Evolutionary conservation across 2,113 vertebrate genomes (phyloP).

Genomic region (Leucosticte australis): DNA sequence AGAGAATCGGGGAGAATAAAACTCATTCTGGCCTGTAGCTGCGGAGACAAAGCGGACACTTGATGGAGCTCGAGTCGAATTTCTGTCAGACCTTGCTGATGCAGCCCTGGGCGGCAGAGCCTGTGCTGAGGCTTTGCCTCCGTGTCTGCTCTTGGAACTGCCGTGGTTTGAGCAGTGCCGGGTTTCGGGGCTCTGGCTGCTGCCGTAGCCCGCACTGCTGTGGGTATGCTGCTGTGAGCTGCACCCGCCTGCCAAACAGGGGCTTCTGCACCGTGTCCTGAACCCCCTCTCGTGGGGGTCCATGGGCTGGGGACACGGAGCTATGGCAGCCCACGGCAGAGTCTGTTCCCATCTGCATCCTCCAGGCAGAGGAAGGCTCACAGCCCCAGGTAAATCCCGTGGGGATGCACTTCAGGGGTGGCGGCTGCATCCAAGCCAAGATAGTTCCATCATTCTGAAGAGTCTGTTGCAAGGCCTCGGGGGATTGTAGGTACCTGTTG

Average conservation of each 20-base stretch:
- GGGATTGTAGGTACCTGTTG: fast-evolving
- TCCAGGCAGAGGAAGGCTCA: not conserved
- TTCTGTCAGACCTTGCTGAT: not conserved
- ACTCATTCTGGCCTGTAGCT: not conserved
- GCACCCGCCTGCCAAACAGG: not conserved
- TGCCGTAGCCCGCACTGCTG: fast-evolving
- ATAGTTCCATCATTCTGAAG: not conserved
- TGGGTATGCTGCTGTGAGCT: fast-evolving
- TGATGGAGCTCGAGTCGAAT: slow-evolving; percentile 36
- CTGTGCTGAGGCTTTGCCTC: not conserved
- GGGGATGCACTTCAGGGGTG: not conserved
- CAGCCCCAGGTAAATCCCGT: fast-evolving
- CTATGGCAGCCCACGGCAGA: not conserved
- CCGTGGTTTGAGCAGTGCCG: not conserved
- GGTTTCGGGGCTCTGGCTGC: not conserved
- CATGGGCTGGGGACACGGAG: fast-evolving
- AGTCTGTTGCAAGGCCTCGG: fast-evolving
- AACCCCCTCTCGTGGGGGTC: fast-evolving
- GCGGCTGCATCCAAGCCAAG: not conserved
- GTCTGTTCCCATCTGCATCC: not conserved
- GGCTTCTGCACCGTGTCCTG: fast-evolving
- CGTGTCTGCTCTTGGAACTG: fast-evolving
- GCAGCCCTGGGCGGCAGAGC: not conserved
- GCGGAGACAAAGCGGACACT: not conserved
- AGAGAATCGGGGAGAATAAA: not conserved